Conservation (phyloP, 1,140 invertebrate species). For the Drosophila parvula region DNA sequence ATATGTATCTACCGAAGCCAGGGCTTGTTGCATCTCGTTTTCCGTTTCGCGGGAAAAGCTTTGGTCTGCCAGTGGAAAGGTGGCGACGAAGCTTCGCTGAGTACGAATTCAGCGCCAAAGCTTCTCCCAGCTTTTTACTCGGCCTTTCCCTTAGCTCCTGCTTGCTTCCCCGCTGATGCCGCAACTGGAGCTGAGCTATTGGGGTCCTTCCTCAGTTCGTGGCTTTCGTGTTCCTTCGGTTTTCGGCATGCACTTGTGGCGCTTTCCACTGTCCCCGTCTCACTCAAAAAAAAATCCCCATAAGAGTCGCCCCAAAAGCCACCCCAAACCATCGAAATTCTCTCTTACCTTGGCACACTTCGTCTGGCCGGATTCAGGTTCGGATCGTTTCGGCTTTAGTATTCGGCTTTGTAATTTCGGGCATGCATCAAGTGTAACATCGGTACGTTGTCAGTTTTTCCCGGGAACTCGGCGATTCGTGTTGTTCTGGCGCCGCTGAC, state of each 20-base stretch:
- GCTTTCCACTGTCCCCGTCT: constrained; percentile 10
- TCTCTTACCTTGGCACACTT: constrained; percentile 32
- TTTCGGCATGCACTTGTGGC: constrained; percentile 70
- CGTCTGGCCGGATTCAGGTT: constrained; percentile 19
- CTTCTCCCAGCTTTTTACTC: constrained; percentile 19
- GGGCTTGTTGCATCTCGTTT: constrained; percentile 38
- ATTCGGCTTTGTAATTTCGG: constrained; percentile 21
- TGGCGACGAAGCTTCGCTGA: constrained; percentile 18
- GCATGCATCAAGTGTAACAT: constrained; percentile 83
- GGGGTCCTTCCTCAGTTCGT: neutral
- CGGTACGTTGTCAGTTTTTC: constrained; percentile 73
- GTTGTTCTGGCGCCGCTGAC: constrained; percentile 42
- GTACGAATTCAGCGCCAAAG: constrained; percentile 43
- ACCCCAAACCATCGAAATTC: constrained; percentile 1
- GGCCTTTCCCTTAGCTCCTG: neutral
- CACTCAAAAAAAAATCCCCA: neutral
- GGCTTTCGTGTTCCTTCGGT: constrained; percentile 10
- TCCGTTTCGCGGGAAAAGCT: constrained; percentile 7
- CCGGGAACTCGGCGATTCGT: constrained; percentile 79
- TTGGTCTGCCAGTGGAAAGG: neutral
- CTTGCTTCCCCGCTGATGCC: neutral
- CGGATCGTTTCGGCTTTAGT: constrained; percentile 20
- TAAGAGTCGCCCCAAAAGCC: neutral
- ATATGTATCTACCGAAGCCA: constrained; percentile 21
- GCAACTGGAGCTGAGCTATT: neutral